Percentiles rank a stretch among this genome's conserved stretches.
phyloP scores from a whole-genome alignment of 37 sponge, comb jelly and placozoan species.

The Dysidea cf. avara region DNA sequence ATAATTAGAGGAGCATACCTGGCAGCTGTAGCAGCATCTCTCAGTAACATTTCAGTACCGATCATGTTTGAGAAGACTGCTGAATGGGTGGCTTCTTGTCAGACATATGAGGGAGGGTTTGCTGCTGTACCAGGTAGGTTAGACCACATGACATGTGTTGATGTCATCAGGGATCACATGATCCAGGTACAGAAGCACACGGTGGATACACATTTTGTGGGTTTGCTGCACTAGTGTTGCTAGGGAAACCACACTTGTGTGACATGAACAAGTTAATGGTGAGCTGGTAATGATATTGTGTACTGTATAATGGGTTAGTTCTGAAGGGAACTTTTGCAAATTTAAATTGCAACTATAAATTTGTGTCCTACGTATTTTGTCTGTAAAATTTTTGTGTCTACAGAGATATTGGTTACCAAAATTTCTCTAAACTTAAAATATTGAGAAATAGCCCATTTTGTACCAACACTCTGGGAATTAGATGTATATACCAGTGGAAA shows the following conservation, averaged over 20 bases:
- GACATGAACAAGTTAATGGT: slow-evolving; percentile 60
- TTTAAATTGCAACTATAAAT: no score
- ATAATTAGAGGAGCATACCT: slow-evolving; percentile 83
- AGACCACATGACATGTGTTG: no score
- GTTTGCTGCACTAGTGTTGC: slow-evolving; percentile 81
- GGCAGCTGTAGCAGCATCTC: slow-evolving; percentile 71
- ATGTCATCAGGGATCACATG: slow-evolving; percentile 18
- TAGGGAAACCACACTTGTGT: slow-evolving; percentile 61
- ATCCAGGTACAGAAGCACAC: slow-evolving; percentile 92
- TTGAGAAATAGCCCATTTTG: no score
- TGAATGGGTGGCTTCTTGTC: slow-evolving; percentile 89
- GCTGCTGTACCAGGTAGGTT: slow-evolving; percentile 26
- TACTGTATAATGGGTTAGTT: no score
- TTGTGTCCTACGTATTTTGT: no score
- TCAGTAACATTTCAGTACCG: slow-evolving; percentile 65
- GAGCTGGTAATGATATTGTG: background rate
- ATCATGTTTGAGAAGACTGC: slow-evolving; percentile 70
- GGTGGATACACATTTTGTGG: slow-evolving; percentile 98
- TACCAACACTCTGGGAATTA: no score
- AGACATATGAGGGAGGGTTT: slow-evolving; percentile 92
- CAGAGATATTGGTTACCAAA: no score
- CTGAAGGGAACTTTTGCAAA: no score
- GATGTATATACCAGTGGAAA: no score
- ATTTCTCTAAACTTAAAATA: no score
- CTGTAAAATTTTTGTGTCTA: no score